phyloP scores from a whole-genome alignment of 2,113 vertebrate genomes.

The Silurus glanis region DNA sequence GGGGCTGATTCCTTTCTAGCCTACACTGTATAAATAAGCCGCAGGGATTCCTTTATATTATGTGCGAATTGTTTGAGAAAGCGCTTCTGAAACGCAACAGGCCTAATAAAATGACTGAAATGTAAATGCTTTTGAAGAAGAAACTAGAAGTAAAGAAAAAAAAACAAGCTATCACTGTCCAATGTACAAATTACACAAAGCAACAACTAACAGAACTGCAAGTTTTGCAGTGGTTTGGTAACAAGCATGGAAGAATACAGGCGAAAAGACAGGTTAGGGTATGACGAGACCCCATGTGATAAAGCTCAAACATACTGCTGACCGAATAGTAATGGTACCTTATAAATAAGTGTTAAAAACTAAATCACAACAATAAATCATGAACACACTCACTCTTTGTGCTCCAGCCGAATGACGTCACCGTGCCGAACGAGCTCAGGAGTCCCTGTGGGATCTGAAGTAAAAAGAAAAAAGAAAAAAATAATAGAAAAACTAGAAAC shows the following conservation, averaged over 20 bases:
- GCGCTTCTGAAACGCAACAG: background rate
- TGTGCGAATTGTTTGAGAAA: background rate
- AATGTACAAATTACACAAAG: background rate
- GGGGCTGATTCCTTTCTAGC: background rate
- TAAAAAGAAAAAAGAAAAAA: background rate
- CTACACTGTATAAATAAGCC: background rate
- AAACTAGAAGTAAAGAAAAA: no score
- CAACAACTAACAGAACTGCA: no score
- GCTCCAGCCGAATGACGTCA: slow-evolving; percentile 82
- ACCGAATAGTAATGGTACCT: background rate
- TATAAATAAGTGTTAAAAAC: background rate
- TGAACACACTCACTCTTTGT: slow-evolving; percentile 80
- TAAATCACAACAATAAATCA: no score
- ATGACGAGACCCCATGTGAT: background rate
- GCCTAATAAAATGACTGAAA: background rate
- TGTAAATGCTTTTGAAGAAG: background rate
- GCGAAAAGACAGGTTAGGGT: background rate
- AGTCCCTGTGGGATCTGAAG: slow-evolving; percentile 69
- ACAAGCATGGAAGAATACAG: no score
- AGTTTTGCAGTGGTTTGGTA: no score
- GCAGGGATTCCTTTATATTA: background rate
- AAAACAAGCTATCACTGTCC: background rate
- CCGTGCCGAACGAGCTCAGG: slow-evolving; percentile 85
- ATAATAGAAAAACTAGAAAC: background rate
- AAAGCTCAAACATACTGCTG: background rate